phyloP scores from a whole-genome alignment of 1,140 invertebrate species.

The Conopomorpha cramerella region DNA sequence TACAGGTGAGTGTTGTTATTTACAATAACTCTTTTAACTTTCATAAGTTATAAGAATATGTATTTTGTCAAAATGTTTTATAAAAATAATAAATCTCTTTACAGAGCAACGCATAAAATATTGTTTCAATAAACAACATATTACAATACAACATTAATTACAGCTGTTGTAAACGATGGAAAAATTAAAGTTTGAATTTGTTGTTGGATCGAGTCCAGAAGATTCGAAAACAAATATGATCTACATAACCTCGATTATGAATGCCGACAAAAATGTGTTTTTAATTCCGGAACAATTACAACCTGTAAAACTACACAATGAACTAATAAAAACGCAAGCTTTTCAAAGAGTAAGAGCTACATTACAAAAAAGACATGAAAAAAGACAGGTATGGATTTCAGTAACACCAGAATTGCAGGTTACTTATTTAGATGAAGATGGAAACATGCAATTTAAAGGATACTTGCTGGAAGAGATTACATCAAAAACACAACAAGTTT shows the following conservation, averaged over 20 bases:
- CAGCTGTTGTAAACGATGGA: conserved; percentile 21
- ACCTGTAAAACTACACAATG: conserved; percentile 10
- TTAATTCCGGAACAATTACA: conserved; percentile 13
- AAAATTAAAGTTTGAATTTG: conserved; percentile 27
- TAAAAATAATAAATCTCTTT: no score
- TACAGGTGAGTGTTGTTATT: no score
- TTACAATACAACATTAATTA: conserved; percentile 19
- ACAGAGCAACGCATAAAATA: no score
- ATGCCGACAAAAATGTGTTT: conserved; percentile 9
- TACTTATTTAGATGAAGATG: conserved; percentile 14
- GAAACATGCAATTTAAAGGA: conserved; percentile 20
- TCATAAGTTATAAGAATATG: no score
- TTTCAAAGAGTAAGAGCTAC: conserved; percentile 25
- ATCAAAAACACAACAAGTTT: conserved; percentile 5
- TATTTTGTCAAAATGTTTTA: no score
- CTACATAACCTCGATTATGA: conserved; percentile 27
- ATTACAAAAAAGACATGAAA: conserved; percentile 27
- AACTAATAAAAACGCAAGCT: conserved; percentile 12
- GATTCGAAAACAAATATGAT: conserved; percentile 29
- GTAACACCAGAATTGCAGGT: conserved; percentile 10
- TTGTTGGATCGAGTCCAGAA: conserved; percentile 14
- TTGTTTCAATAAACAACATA: no score
- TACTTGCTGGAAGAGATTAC: conserved; percentile 16
- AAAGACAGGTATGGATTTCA: conserved; percentile 27
- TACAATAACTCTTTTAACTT: no score